These are phyloP conservation scores for Smutsia gigantea DNA, from an alignment of 2,797 vertebrate species.

Conservation along the genomic window DNA sequence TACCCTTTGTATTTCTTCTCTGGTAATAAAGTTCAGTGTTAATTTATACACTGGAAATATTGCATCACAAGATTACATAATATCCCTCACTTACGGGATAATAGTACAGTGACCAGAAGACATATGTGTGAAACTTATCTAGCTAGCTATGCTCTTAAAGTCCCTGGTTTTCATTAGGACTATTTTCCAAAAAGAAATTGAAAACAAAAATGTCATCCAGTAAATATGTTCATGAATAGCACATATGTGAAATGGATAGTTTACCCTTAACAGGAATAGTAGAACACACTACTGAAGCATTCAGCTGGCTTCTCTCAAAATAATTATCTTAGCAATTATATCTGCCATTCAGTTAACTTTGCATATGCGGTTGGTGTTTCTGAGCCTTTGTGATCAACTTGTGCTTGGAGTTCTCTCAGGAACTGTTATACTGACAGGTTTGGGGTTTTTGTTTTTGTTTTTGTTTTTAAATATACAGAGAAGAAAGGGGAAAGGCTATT, in stretches of 20 bases:
- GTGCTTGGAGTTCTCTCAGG: constrained; percentile 81
- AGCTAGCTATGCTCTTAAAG: constrained; percentile 45
- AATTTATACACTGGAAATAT: constrained; percentile 69
- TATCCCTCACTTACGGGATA: constrained; percentile 51
- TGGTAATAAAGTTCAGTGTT: constrained; percentile 48
- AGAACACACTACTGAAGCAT: constrained; percentile 56
- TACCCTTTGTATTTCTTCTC: constrained; percentile 77
- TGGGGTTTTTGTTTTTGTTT: constrained; percentile 70
- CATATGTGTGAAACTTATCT: constrained; percentile 52
- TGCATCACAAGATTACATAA: constrained; percentile 67
- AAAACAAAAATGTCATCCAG: constrained; percentile 58
- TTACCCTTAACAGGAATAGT: constrained; percentile 68
- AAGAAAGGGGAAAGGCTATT: constrained; percentile 78
- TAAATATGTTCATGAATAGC: background rate
- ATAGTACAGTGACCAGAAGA: constrained; percentile 48
- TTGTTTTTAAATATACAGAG: constrained; percentile 77
- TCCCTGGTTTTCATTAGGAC: constrained; percentile 2
- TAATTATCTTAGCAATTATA: constrained; percentile 83
- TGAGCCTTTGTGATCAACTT: constrained; percentile 82
- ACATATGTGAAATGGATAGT: constrained; percentile 62
- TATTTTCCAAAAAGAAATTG: constrained; percentile 69
- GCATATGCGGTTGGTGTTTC: constrained; percentile 77
- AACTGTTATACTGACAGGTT: constrained; percentile 80
- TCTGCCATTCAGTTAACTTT: constrained; percentile 82
- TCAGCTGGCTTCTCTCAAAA: constrained; percentile 81